Percentiles rank a stretch among this genome's conserved stretches.
Conservation (phyloP, 2,888 invertebrate species). For the Tigriopus californicus region DNA sequence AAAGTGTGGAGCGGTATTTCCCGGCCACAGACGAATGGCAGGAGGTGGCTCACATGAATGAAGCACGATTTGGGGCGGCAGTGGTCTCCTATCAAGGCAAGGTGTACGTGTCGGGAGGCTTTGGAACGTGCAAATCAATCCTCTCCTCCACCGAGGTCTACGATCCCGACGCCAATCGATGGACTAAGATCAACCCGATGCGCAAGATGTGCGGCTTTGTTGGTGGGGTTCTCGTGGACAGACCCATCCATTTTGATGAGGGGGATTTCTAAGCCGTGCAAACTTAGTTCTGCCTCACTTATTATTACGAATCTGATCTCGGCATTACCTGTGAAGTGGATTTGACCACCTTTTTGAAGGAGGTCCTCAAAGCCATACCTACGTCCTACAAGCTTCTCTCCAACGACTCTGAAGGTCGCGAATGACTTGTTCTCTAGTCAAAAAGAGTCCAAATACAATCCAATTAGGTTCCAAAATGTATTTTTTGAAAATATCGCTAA, state of each 20-base stretch:
- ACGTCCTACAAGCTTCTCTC: no score
- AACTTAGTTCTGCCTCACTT: no score
- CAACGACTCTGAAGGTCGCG: no score
- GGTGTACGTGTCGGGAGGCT: conserved; percentile 8
- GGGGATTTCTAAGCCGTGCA: neutral
- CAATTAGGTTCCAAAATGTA: no score
- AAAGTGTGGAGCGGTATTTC: conserved; percentile 7
- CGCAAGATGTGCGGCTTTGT: conserved; percentile 12
- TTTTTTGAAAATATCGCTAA: no score
- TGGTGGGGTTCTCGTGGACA: conserved; percentile 6
- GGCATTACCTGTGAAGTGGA: no score
- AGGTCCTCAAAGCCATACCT: no score
- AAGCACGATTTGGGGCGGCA: conserved; percentile 4
- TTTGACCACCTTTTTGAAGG: no score
- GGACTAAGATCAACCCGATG: neutral
- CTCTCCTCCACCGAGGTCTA: neutral
- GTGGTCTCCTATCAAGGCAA: conserved; percentile 10
- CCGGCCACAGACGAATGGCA: neutral
- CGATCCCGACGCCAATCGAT: conserved; percentile 2
- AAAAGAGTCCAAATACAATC: no score
- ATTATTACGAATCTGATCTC: no score
- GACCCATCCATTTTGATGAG: conserved; percentile 4
- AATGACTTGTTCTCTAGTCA: no score
- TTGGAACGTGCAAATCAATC: conserved; percentile 1
- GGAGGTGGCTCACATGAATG: neutral